A percentile compares a stretch with the other conserved stretches of the same genome.
Conservation (phyloP, 92 coral and sea anemone genomes). For the Zoanthus solanderi region DNA sequence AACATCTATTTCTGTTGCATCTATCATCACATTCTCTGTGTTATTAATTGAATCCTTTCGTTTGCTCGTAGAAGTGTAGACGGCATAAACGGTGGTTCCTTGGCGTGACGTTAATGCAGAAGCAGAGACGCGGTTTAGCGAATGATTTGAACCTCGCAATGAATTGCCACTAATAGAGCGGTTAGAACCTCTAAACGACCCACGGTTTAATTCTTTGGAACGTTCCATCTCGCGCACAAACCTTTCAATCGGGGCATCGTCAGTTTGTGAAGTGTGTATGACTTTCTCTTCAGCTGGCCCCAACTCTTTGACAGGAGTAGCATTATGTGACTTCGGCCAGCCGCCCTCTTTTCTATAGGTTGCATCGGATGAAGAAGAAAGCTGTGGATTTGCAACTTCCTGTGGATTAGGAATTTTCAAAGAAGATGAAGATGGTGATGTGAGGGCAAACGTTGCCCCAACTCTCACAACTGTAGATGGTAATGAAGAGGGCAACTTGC, state of each 20-base stretch:
- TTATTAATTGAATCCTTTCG: conserved; percentile 16
- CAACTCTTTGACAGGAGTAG: not conserved
- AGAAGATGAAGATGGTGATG: conserved; percentile 30
- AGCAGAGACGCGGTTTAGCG: conserved; percentile 25
- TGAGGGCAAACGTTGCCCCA: conserved; percentile 30
- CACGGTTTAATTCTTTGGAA: conserved; percentile 33
- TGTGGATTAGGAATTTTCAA: not conserved
- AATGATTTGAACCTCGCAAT: conserved; percentile 27
- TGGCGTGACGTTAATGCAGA: conserved; percentile 19
- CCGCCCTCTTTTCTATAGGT: not conserved
- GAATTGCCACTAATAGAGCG: conserved; percentile 19
- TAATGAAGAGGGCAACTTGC: not conserved
- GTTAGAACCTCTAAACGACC: conserved; percentile 36
- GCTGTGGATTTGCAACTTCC: conserved; percentile 12
- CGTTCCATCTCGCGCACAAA: conserved; percentile 49
- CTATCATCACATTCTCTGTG: conserved; percentile 52
- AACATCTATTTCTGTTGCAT: conserved; percentile 61
- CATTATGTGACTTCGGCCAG: not conserved
- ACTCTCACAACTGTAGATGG: conserved; percentile 34
- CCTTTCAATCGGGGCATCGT: conserved; percentile 31
- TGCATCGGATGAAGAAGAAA: conserved; percentile 9
- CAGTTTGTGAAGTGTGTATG: not conserved
- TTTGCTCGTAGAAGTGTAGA: conserved; percentile 13
- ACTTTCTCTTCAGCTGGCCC: not conserved
- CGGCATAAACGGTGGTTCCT: conserved; percentile 32